Evolutionary conservation across 2,888 invertebrate genomes (phyloP), one percentile per base, ranked within the genome.

Genomic region (Thecocarcelia acutangulata): DNA sequence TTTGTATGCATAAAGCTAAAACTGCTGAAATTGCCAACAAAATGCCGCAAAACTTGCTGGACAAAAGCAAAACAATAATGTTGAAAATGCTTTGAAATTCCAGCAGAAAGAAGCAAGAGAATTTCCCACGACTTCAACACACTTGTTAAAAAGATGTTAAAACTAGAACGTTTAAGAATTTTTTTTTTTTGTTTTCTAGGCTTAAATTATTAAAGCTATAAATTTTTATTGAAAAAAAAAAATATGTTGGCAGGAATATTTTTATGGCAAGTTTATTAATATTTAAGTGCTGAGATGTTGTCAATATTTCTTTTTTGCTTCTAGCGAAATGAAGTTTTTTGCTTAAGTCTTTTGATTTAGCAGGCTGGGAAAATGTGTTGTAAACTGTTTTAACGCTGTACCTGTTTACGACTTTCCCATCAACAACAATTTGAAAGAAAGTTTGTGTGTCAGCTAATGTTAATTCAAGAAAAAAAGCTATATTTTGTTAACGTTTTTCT

Each of bases 41-140:
- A 61, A n/a, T n/a, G n/a, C n/a, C n/a, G n/a, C 17, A 48, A 17
- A 54, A 46, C 46, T 63, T 58, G 48, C 42, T 28, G n/a, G 13
- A 28, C 28, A 28, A 28, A 28, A 4, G 6, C 3, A 42, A 64
- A 69, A 58, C 42, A 33, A 50, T 66, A 66, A 33, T 24, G 46
- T 13, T 24, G 42, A 61, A 69, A 77, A 76, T 50, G 44, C n/a
- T 42, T 58, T 56, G 48, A 75, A 63, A 69, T 74, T 56, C 63
- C 56, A 37, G 0, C 19, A 42, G 19, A 46, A 70, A 72, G 58
- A 42, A 54, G 56, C 66, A 73, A 59, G 21, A 66, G 48, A 79
- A 61, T 59, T 79, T 79, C 78, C 72, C 78, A 79, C 78, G 78
- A 68, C 46, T 68, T 52, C 59, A 73, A 69, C 0, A 9, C 17